Evolutionary conservation across 2,888 invertebrate genomes (phyloP), one percentile per base, ranked within the genome.

Genomic region (Acronicta alni): DNA sequence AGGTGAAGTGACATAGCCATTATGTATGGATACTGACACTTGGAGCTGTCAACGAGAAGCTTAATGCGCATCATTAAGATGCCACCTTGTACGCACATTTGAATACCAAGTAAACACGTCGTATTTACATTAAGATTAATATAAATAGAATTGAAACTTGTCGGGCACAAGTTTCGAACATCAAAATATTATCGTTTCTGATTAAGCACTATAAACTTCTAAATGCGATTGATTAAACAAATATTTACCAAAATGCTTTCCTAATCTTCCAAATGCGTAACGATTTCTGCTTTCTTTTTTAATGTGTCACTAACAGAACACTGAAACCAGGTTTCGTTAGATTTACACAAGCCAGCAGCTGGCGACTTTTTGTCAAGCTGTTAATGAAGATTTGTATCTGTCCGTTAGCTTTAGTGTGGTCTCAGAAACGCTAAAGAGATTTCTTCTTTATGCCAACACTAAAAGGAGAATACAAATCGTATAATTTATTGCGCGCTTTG

Each of bases 301-400:
- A 66, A 66, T 59, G 51, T 69, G 66, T 69, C 61, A 64, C 59
- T 47, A 54, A 57, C 42, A 45, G 45, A 55, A 58, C 45, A 49
- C 48, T 56, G 56, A 47, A 82, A 81, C 75, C 80, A 73, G 80
- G 74, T 86, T 84, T 77, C 77, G 70, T 85, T 81, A 84, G 82
- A 88, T 88, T 87, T 87, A 87, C 85, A 84, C 77, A 57, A 82
- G 71, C 76, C 69, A 76, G 66, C 89, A 90, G 89, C 89, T 89
- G 89, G 44, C 80, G 81, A 83, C 87, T 85, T 89, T 89, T 89
- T 89, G 89, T 91, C 89, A 88, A 85, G 82, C 81, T 87, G 86
- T 88, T 89, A 90, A 91, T 89, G 89, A 91, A 90, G 89, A 90
- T 91, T 90, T 90, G 90, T 91, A 85, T 82, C 87, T 83, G 87